Base-by-base conservation (phyloP, 2,797 vertebrate species). In the Echiichthys vipera region DNA sequence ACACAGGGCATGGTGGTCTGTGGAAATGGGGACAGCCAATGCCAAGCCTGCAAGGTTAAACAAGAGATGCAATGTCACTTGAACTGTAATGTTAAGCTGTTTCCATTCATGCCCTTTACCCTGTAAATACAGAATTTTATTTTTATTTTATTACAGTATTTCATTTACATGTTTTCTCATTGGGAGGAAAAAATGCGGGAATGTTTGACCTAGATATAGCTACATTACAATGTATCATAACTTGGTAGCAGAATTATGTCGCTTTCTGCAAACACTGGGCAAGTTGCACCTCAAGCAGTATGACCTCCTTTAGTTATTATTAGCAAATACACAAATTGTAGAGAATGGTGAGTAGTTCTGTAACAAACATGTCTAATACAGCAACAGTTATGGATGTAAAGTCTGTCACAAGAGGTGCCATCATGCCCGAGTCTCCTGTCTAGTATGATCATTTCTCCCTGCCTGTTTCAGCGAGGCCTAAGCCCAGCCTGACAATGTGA, bases 1-100 rank as follows among this genome's bases (percentile, higher is more conserved):
- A 56, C 76, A 59, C 73, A 63, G 39, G 54, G 55, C 72, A 65
- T 36, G 65, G 72, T 74, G 78, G 76, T 86, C 83, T 56, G 40
- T 64, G 47, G 83, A 89, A 86, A 77, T 39, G 18, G 47, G 57
- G 82, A 77, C 80, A 82, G 65, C 39, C 54, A 37, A 18, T 68
- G 53, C 61, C 51, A 64, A 37, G 43, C 65, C 36, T 9, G 8
- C 69, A 78, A 55, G 51, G 70, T 79, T 73, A 78, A 57, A 68
- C 47, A 65, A 49, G 46, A 55, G 18, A 45, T n/a, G 40, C 15
- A 9, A 47, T 27, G 7, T 54, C 27, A 24, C 20, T 62, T 76
- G 34, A 59, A 50, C 46, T 12, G 5, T 50, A 50, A 37, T 49
- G 54, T 51, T 54, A 27, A 65, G 34, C 58, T 29, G 61, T 61